Evolutionary conservation across 2,113 vertebrate genomes (phyloP), one percentile per base, ranked within the genome.

Genomic region (Notothenia rossii): DNA sequence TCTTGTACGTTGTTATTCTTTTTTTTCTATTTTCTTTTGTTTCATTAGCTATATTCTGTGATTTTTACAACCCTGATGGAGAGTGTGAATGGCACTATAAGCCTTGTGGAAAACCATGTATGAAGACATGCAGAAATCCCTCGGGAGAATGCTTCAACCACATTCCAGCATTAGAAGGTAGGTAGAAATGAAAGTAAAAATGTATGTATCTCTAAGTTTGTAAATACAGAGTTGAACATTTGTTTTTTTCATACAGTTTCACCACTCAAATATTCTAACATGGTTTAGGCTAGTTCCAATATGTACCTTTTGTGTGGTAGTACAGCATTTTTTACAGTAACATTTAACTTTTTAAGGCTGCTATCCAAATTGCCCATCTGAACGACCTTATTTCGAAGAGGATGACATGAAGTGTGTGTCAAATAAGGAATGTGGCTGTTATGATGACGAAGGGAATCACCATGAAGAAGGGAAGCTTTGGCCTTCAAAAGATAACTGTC

Each of bases 31-130:
- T 40, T 48, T 64, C 29, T 81, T 15, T 54, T 72, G 0, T 72
- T 75, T 74, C 15, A 59, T 89, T 50, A 98, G 97, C 97, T 46
- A 74, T 98, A 0, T 97, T 98, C 92, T 98, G 97, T 12, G 97
- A 98, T 86, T 98, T 93, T 90, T 98, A 98, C 93, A 98, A 98
- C 70, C 86, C 94, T 2, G 55, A 94, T 50, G 96, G 94, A 29
- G 90, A 93, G 74, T 99, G 97, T 71, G 95, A 96, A 73, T 99
- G 97, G 97, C 97, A 97, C 75, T 99, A 98, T 79, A 91, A 95
- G 49, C 92, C 97, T 0, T 98, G 97, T 60, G 96, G 96, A 56
- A 93, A 93, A 5, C 91, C 95, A 60, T 97, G 96, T 66, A 88
- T 96, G 92, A 95, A 95, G 82, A 98, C 97, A 60, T 98, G 97